Conservation (phyloP, 2,113 vertebrate species). For the Onychostoma macrolepis region DNA sequence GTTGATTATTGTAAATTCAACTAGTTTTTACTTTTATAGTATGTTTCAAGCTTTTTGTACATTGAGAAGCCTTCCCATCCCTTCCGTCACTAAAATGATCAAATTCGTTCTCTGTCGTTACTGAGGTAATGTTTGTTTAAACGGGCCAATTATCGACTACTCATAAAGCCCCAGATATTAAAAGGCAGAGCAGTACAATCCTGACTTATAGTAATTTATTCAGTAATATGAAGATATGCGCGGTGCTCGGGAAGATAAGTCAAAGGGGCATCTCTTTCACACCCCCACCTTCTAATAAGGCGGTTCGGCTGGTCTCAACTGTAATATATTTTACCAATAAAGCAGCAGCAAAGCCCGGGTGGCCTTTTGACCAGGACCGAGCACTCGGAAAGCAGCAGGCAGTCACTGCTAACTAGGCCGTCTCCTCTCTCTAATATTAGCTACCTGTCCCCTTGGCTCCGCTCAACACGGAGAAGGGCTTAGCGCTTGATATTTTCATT, state of each 20-base stretch:
- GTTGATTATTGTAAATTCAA: background rate
- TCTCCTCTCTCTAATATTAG: slow-evolving; percentile 80
- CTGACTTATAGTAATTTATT: slow-evolving; percentile 67
- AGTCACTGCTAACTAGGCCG: slow-evolving; percentile 75
- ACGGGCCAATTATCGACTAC: slow-evolving; percentile 51
- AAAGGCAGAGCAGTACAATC: slow-evolving; percentile 58
- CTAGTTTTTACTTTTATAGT: background rate
- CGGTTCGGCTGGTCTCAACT: slow-evolving; percentile 74
- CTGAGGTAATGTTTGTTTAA: slow-evolving; percentile 57
- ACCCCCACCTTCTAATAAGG: slow-evolving; percentile 76
- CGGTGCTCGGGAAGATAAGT: slow-evolving; percentile 63
- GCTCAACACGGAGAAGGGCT: slow-evolving; percentile 76
- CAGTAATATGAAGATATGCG: slow-evolving; percentile 72
- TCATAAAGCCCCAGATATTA: slow-evolving; percentile 64
- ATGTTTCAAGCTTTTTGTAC: no score
- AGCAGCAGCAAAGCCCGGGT: slow-evolving; percentile 72
- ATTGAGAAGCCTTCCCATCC: background rate
- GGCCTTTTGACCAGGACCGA: slow-evolving; percentile 70
- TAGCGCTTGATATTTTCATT: slow-evolving; percentile 91
- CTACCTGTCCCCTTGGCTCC: slow-evolving; percentile 80
- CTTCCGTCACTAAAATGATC: slow-evolving; percentile 23
- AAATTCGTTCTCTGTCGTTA: slow-evolving; percentile 41
- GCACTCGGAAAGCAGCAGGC: slow-evolving; percentile 71
- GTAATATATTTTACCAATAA: slow-evolving; percentile 77
- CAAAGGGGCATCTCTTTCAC: slow-evolving; percentile 71